Evolutionary conservation across 35 echinoderm and acorn worm species (phyloP).

Genomic region (Diadema setosum): DNA sequence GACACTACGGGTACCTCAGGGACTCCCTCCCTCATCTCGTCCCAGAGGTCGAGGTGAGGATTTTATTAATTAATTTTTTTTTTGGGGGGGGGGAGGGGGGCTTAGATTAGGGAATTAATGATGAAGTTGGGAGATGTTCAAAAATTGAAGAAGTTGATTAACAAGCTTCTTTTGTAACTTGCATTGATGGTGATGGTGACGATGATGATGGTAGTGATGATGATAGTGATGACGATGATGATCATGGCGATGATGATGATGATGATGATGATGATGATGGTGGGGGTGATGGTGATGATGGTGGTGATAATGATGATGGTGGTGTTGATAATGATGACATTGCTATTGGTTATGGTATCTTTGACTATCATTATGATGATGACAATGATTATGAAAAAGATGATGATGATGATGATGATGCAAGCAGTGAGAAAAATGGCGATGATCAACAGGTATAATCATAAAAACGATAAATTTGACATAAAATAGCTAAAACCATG

Average conservation of each 20-base stretch:
- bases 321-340: neutral
- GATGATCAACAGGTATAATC: neutral
- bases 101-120: no score
- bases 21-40: conserved; percentile 91
- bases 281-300: neutral
- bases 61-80: no score
- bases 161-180: no score
- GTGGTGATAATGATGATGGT: neutral
- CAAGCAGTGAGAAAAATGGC: neutral
- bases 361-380: neutral
- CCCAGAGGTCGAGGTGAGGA: conserved; percentile 72
- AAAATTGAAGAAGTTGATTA: neutral
- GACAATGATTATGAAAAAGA: neutral
- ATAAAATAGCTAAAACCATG: no score
- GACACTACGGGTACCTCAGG: conserved; percentile 94
- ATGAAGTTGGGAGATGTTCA: neutral
- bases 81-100: no score
- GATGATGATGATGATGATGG: neutral
- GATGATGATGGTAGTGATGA: neutral
- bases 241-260: neutral
- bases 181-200: neutral
- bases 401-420: neutral
- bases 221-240: neutral
- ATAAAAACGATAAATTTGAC: no score
- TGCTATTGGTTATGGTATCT: neutral